Conservation (phyloP, 2,888 invertebrate genomes). For the Ophioninae sp. region DNA sequence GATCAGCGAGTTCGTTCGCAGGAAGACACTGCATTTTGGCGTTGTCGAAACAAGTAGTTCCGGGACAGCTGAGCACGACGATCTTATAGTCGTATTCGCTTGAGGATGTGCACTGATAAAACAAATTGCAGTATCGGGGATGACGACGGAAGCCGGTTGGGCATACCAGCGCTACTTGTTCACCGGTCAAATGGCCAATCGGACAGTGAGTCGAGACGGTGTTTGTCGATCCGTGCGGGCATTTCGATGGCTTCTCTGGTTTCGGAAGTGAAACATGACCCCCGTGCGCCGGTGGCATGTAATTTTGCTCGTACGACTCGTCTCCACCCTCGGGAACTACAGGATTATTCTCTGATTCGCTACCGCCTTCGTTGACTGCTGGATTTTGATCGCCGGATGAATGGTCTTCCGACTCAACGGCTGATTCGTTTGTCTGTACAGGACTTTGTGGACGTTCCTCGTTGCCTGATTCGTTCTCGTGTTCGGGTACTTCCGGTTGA, state of each 20-base stretch:
- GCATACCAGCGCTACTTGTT: slow-evolving; percentile 87
- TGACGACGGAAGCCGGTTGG: slow-evolving; percentile 91
- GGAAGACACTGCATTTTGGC: slow-evolving; percentile 86
- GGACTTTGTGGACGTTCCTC: background rate
- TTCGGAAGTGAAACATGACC: background rate
- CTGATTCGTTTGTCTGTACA: background rate
- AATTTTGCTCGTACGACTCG: background rate
- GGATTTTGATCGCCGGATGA: background rate
- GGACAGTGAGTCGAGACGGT: slow-evolving; percentile 41
- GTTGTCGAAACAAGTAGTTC: slow-evolving; percentile 88
- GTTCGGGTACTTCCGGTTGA: background rate
- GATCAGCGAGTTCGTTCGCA: slow-evolving; percentile 82
- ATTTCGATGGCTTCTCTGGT: background rate
- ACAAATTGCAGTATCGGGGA: slow-evolving; percentile 89
- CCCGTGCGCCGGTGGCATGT: background rate
- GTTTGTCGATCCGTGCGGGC: background rate
- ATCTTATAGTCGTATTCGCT: slow-evolving; percentile 86
- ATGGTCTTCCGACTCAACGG: background rate
- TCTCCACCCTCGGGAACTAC: background rate
- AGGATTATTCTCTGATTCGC: background rate
- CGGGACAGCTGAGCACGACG: slow-evolving; percentile 88
- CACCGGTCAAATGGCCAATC: slow-evolving; percentile 82
- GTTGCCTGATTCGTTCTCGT: background rate
- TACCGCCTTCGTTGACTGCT: background rate
- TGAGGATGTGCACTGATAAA: slow-evolving; percentile 89